Percentiles rank a stretch among this genome's conserved stretches.
Conservation (phyloP, 2,888 invertebrate species). For the Sminthurides aquaticus region DNA sequence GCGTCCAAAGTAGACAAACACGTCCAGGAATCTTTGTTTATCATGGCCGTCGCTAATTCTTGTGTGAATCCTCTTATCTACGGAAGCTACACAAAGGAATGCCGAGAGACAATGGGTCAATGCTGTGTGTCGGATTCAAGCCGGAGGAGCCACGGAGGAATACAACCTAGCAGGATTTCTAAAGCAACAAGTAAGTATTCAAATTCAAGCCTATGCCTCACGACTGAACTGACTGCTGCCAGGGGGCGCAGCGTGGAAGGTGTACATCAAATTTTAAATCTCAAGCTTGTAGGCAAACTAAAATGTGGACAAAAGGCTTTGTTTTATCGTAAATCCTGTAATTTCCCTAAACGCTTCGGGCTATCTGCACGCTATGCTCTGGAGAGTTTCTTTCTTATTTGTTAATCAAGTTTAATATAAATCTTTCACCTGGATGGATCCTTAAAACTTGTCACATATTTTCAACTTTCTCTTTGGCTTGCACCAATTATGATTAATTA, state of each 20-base stretch:
- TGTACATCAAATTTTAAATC: too few relatives aligned
- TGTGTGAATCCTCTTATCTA: slow-evolving; percentile 57
- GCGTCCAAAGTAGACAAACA: slow-evolving; percentile 58
- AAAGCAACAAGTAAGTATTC: slow-evolving; percentile 16
- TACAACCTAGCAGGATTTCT: background rate
- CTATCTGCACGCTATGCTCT: too few relatives aligned
- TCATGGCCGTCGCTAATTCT: slow-evolving; percentile 73
- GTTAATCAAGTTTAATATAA: too few relatives aligned
- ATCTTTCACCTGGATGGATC: too few relatives aligned
- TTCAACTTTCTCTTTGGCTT: too few relatives aligned
- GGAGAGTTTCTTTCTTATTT: too few relatives aligned
- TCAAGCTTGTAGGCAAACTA: background rate
- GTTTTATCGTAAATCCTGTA: too few relatives aligned
- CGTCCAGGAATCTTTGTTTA: slow-evolving; percentile 63
- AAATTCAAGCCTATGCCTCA: background rate
- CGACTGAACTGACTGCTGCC: background rate
- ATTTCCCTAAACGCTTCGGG: too few relatives aligned
- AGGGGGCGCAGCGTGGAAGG: too few relatives aligned
- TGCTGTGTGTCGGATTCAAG: slow-evolving; percentile 10
- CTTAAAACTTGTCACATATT: too few relatives aligned
- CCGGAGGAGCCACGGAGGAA: background rate
- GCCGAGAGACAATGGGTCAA: slow-evolving; percentile 21
- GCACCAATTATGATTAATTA: too few relatives aligned
- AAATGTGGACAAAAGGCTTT: background rate
- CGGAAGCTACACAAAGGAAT: slow-evolving; percentile 23